Conservation (phyloP, 1,140 invertebrate genomes). For the Cyphomyrmex costatus region DNA sequence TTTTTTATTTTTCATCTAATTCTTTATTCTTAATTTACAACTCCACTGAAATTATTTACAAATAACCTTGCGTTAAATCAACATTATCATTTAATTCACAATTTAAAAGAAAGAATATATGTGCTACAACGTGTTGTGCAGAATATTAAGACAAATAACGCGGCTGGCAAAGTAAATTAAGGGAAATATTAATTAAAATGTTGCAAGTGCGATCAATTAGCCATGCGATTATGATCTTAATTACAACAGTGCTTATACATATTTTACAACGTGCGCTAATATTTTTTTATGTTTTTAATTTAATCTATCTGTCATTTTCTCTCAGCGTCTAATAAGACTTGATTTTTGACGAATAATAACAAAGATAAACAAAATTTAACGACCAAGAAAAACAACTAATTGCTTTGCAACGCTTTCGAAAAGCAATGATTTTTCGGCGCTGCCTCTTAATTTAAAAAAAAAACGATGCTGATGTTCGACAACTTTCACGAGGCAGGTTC, state of each 20-base stretch:
- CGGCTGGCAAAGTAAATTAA: constrained; percentile 18
- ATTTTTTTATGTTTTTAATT: constrained; percentile 16
- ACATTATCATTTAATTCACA: background rate
- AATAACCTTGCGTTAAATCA: background rate
- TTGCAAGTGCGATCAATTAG: constrained; percentile 51
- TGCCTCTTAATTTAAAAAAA: background rate
- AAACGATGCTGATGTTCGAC: constrained; percentile 46
- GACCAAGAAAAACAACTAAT: background rate
- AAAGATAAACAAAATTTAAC: background rate
- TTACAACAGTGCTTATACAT: background rate
- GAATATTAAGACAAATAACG: constrained; percentile 42
- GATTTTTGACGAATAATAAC: background rate
- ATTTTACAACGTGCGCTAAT: background rate
- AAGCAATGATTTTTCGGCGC: background rate
- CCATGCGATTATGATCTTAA: constrained; percentile 44
- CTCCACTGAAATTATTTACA: background rate
- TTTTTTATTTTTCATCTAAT: background rate
- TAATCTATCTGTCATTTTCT: background rate
- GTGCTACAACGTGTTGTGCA: background rate
- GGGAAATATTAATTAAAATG: constrained; percentile 53
- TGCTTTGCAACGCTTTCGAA: background rate
- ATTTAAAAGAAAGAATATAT: background rate
- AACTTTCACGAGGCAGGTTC: constrained; percentile 70
- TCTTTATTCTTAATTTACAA: background rate
- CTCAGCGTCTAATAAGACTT: background rate